Percentiles rank a stretch among this genome's conserved stretches.
phyloP scores from a whole-genome alignment of 2,113 vertebrate genomes.

The human region DNA sequence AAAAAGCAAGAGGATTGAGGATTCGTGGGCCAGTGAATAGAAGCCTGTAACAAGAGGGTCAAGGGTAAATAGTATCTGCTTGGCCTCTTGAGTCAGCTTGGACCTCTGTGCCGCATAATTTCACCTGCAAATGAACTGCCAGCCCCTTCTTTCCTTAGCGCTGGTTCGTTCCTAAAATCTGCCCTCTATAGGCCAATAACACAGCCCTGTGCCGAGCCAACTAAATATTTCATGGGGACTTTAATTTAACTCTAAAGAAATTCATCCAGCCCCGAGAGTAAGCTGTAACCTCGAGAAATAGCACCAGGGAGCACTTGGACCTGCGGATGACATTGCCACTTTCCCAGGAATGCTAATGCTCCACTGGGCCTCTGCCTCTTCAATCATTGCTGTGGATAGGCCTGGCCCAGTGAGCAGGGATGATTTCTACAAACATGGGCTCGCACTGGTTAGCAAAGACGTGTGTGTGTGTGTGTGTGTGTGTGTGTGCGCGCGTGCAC shows the following conservation, averaged over 20 bases:
- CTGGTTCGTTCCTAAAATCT: neutral
- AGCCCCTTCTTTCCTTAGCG: neutral
- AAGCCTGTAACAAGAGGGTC: neutral
- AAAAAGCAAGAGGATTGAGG: too few relatives aligned
- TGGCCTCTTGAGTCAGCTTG: neutral
- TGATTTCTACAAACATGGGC: neutral
- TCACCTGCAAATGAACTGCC: neutral
- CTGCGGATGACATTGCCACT: neutral
- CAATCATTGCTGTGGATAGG: too few relatives aligned
- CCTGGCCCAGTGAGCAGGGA: neutral
- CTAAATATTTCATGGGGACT: conserved; percentile 70
- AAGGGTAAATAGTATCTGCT: neutral
- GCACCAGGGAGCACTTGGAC: conserved; percentile 18
- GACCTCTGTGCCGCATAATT: neutral
- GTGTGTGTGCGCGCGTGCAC: too few relatives aligned
- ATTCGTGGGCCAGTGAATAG: neutral
- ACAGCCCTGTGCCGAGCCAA: conserved; percentile 11
- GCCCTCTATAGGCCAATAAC: neutral
- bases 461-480: neutral
- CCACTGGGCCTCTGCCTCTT: neutral
- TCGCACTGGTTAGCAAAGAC: neutral
- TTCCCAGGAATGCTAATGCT: neutral
- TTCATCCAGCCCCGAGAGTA: conserved; percentile 41
- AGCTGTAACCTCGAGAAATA: conserved; percentile 48
- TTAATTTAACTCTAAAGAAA: conserved; percentile 70